These are phyloP conservation scores for Pogoniulus pusillus DNA, from an alignment of 2,797 vertebrate genomes.

Conservation along the genomic window DNA sequence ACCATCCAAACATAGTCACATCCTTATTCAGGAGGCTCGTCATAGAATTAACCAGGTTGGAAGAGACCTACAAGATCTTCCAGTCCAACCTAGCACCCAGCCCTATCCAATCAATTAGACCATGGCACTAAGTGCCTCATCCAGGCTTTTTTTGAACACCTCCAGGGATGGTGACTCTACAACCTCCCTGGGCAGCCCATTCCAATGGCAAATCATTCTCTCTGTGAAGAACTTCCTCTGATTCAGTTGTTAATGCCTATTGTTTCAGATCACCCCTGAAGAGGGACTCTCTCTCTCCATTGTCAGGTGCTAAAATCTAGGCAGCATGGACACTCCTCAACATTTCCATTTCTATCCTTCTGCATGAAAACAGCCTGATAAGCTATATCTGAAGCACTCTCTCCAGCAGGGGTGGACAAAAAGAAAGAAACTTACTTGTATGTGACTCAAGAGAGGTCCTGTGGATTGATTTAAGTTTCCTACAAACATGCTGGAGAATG, in stretches of 20 bases:
- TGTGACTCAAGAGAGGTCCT: not conserved
- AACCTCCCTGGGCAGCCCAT: no score
- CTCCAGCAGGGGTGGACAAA: rapidly evolving
- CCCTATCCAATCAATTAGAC: no score
- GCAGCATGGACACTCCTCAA: not conserved
- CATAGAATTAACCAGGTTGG: no score
- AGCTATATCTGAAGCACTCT: not conserved
- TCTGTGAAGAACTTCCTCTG: no score
- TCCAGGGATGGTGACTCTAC: no score
- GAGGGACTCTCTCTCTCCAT: not conserved
- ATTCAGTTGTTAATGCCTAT: not conserved
- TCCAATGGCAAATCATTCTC: no score
- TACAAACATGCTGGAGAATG: not conserved
- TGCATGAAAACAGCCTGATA: not conserved
- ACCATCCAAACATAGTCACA: not conserved
- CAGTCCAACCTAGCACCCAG: no score
- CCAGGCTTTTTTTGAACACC: no score
- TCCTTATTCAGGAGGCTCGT: not conserved
- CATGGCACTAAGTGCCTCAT: no score
- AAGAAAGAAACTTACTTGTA: not conserved
- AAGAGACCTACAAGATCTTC: no score
- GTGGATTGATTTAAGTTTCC: not conserved
- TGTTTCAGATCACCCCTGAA: not conserved
- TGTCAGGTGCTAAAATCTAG: not conserved
- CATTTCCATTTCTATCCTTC: not conserved